Conservation (phyloP, 2,888 invertebrate species). For the Napeogenes inachia region DNA sequence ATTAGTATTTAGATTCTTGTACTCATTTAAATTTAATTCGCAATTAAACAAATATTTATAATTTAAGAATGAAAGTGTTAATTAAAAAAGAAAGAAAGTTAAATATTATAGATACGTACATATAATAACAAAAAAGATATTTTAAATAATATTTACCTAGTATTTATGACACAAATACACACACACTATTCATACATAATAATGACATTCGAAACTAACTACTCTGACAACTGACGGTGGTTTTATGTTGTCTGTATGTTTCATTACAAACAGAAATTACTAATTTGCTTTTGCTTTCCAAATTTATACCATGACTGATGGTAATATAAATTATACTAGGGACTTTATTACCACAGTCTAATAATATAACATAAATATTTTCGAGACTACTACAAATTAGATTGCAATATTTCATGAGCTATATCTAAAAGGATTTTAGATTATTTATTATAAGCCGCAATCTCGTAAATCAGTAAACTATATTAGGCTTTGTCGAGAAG, state of each 20-base stretch:
- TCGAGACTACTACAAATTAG: background rate
- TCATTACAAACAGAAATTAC: constrained; percentile 24
- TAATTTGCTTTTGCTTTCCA: constrained; percentile 18
- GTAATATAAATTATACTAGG: constrained; percentile 25
- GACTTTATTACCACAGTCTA: constrained; percentile 16
- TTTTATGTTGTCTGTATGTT: constrained; percentile 13
- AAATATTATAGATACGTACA: too few species aligned
- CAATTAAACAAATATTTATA: too few species aligned
- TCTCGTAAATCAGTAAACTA: constrained; percentile 17
- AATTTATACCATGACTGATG: constrained; percentile 16
- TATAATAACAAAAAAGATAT: too few species aligned
- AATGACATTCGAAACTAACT: too few species aligned
- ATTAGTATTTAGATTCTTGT: too few species aligned
- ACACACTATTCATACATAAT: too few species aligned
- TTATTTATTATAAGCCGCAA: constrained; percentile 9
- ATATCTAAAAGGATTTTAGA: constrained; percentile 7
- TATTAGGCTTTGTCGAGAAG: constrained; percentile 10
- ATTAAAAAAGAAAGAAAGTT: too few species aligned
- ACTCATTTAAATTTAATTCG: too few species aligned
- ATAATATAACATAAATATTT: constrained; percentile 14
- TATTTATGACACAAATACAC: too few species aligned
- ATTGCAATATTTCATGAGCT: constrained; percentile 1
- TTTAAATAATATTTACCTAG: too few species aligned
- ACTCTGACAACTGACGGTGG: too few species aligned
- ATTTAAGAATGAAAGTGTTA: too few species aligned